Evolutionary conservation across 2,113 vertebrate genomes (phyloP), one percentile per base, ranked within the genome.

Genomic region (Catharus bicknelli): DNA sequence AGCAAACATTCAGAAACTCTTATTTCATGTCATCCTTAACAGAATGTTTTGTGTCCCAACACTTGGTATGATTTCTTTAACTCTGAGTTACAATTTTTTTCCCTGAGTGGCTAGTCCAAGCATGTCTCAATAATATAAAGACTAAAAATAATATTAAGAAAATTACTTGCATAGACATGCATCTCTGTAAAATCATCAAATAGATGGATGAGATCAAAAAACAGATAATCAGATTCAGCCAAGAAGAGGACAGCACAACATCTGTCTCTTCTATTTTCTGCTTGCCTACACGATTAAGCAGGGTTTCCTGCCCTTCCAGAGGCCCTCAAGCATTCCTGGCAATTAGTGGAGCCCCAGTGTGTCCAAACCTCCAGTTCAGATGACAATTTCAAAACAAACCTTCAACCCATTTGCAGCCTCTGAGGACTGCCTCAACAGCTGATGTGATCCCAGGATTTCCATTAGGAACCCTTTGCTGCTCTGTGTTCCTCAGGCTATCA

Each of bases 181-280:
- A 42, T 40, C 19, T 73, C 69, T 76, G 42, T 62, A 91, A 67
- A 90, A 86, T 86, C 11, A 82, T 88, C 36, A 85, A 88, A 72
- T 34, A 80, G 54, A 92, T 13, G 30, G 62, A 82, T 47, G 34
- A 94, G 58, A 80, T 90, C 59, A 95, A 88, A 93, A 61, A 64
- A 1, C 43, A 88, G 53, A 88, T 82, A 94, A 96, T 82, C 86
- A 94, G 57, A 90, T 72, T 89, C 77, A 74, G 67, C 80, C 6
- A 64, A 85, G 74, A 93, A 83, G 38, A 93, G 84, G 61, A 94
- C 77, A 90, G 72, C 29, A 57, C 79, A 95, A 57, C 79, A 95
- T 91, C 80, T 88, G 87, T 69, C 66, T 85, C 91, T 87, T 63
- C 77, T 70, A 58, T 90, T 90, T 94, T 90, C 79, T 90, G 85